phyloP scores from a whole-genome alignment of 2,797 vertebrate species.

The Masticophis lateralis region DNA sequence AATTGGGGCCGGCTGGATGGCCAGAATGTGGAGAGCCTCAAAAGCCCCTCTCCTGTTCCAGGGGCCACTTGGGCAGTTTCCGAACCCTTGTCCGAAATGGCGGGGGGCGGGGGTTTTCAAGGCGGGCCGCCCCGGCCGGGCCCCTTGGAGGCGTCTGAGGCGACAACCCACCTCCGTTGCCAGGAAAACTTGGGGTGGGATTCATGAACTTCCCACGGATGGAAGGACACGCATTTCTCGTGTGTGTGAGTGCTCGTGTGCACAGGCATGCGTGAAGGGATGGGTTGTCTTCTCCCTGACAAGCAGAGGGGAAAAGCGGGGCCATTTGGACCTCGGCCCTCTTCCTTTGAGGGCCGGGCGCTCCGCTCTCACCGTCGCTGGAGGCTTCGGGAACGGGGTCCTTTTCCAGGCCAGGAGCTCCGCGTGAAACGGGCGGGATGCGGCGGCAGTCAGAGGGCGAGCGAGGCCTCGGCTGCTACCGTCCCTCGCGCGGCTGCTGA shows the following conservation, averaged over 20 bases:
- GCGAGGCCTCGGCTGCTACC: rapidly evolving
- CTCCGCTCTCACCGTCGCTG: not conserved
- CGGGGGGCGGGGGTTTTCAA: too few relatives aligned
- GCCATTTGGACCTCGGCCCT: not conserved
- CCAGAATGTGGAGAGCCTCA: not conserved
- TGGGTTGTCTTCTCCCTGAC: not conserved
- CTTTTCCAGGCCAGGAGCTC: not conserved
- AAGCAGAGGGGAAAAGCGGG: not conserved
- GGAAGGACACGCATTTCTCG: not conserved
- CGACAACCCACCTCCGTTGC: too few relatives aligned
- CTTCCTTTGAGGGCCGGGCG: not conserved
- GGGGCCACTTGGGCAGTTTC: not conserved
- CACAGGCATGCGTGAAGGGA: rapidly evolving
- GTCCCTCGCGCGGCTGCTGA: slow-evolving; percentile 19
- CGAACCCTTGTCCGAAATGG: not conserved
- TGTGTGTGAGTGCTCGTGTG: not conserved
- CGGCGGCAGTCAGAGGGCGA: not conserved
- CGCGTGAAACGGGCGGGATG: too few relatives aligned
- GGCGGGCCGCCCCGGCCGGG: too few relatives aligned
- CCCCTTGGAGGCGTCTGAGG: too few relatives aligned
- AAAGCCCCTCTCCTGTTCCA: rapidly evolving
- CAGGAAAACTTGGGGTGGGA: too few relatives aligned
- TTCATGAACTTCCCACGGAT: too few relatives aligned
- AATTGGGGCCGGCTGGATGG: not conserved
- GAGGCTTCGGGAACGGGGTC: not conserved